Conservation (phyloP, 2,888 invertebrate genomes). For the Cheilosia impressa region DNA sequence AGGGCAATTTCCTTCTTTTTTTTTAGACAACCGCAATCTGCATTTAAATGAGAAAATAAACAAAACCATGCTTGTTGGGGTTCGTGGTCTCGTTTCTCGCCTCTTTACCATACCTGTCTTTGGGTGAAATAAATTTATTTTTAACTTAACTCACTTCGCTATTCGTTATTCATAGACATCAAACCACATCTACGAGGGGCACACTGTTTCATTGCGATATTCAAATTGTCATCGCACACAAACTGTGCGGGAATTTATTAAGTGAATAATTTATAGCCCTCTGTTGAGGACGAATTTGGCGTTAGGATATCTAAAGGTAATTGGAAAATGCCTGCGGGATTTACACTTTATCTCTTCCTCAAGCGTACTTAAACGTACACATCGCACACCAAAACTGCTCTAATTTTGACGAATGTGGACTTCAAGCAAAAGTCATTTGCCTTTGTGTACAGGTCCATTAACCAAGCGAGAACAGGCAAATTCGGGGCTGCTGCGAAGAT, state of each 20-base stretch:
- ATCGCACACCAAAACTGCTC: constrained; percentile 2
- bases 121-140: constrained; percentile 46
- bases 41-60: constrained; percentile 50
- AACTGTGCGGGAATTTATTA: constrained; percentile 60
- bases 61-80: background rate
- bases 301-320: constrained; percentile 29
- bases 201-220: constrained; percentile 35
- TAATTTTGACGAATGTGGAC: constrained; percentile 35
- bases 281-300: constrained; percentile 15
- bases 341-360: constrained; percentile 5
- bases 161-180: constrained; percentile 40
- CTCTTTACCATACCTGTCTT: constrained; percentile 11
- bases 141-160: constrained; percentile 34
- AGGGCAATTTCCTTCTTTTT: constrained; percentile 21
- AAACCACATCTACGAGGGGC: background rate
- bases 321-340: constrained; percentile 44
- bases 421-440: constrained; percentile 44
- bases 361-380: background rate
- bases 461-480: constrained; percentile 10
- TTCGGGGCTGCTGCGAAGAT: constrained; percentile 19
- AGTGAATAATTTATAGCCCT: constrained; percentile 54
- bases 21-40: constrained; percentile 28
- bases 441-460: constrained; percentile 42
- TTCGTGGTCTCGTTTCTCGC: background rate
- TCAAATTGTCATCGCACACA: constrained; percentile 49